phyloP scores from a whole-genome alignment of 2,113 vertebrate species.

The Osmerus mordax region DNA sequence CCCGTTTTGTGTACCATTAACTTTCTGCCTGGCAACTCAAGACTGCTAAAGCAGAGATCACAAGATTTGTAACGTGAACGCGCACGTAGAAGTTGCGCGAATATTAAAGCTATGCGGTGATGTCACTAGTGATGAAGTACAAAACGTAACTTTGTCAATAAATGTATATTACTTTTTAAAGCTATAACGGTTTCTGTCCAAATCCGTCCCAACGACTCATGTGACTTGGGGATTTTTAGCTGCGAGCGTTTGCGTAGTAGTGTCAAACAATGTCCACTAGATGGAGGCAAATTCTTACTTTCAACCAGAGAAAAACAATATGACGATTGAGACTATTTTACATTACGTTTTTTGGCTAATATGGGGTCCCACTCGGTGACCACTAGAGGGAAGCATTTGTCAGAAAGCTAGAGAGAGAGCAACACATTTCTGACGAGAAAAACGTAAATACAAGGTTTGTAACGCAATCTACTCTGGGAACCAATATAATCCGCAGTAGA shows the following conservation, averaged over 20 bases:
- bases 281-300: constrained; percentile 40
- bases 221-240: too few relatives aligned
- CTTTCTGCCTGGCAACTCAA: constrained; percentile 19
- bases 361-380: neutral
- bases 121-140: too few relatives aligned
- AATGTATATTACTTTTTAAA: too few relatives aligned
- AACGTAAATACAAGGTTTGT: too few relatives aligned
- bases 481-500: too few relatives aligned
- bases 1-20: too few relatives aligned
- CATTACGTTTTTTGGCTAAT: too few relatives aligned
- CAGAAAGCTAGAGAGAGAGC: neutral
- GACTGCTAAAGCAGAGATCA: constrained; percentile 51
- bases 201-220: too few relatives aligned
- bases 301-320: neutral
- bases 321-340: neutral
- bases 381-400: constrained; percentile 45
- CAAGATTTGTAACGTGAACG: constrained; percentile 37
- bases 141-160: neutral
- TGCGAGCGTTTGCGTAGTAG: neutral
- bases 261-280: constrained; percentile 18
- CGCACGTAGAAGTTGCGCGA: constrained; percentile 49
- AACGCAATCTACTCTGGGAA: too few relatives aligned
- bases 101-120: neutral
- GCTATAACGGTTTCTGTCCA: too few relatives aligned
- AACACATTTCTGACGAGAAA: too few relatives aligned